These are phyloP conservation scores for Phylloscopus trochilus DNA, from an alignment of 2,113 vertebrate genomes.

Conservation along the genomic window DNA sequence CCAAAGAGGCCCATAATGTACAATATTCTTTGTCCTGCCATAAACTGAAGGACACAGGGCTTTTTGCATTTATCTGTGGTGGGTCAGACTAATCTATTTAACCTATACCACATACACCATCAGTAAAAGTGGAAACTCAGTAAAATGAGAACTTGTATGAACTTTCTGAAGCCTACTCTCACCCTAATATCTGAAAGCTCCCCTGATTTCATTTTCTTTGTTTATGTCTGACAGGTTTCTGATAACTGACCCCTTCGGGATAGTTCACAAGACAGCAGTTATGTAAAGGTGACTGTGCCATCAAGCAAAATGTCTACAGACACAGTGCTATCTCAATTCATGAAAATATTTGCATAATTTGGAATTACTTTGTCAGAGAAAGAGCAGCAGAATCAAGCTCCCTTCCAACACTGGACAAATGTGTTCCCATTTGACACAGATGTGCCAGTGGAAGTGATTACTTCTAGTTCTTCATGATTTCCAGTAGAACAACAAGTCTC, in stretches of 20 bases:
- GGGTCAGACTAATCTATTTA: background rate
- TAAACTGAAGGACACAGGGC: background rate
- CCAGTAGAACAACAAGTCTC: background rate
- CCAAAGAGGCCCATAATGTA: background rate
- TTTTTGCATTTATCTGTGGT: background rate
- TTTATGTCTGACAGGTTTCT: background rate
- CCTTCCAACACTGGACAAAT: background rate
- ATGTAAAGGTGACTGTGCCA: background rate
- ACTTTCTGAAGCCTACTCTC: background rate
- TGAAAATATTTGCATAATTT: background rate
- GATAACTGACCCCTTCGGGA: fast-evolving
- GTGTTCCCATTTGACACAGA: background rate
- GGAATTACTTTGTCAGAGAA: background rate
- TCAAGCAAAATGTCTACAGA: background rate
- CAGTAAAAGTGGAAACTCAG: background rate
- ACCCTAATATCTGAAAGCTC: background rate
- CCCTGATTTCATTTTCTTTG: background rate
- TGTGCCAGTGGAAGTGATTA: background rate
- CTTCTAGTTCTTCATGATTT: background rate
- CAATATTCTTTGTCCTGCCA: background rate
- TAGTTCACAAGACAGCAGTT: background rate
- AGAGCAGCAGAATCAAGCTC: background rate
- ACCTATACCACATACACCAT: background rate
- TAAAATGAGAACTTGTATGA: background rate
- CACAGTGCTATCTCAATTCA: background rate